Base-by-base conservation (phyloP, 2,113 vertebrate genomes). In the Montifringilla adamsi region DNA sequence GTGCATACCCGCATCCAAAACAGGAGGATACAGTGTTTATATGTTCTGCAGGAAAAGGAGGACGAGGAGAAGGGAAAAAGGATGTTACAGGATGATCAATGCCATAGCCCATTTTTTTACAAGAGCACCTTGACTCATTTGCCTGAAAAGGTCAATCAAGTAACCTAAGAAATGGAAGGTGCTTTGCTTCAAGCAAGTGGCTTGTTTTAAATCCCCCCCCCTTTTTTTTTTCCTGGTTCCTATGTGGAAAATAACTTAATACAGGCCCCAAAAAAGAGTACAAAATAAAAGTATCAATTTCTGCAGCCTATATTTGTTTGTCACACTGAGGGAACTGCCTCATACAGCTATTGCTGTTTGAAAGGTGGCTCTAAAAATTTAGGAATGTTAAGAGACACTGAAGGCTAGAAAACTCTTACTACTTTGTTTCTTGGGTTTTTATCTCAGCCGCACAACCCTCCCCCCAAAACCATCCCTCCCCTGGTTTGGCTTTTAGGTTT, bases 381-480 rank as follows among this genome's bases (percentile, higher is more conserved):
- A 66, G 33, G 58, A 31, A 14, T 18, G 15, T 72, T 68, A 62
- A 64, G 5, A 67, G 20, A 77, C 73, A 64, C 46, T 44, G 1
- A 5, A 79, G 23, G 2, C 15, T 86, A 31, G 19, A 69, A 85
- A 84, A 46, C 4, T 66, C 20, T n/a, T 46, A 17, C 12, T 70
- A 19, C 2, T 62, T 62, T 74, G 4, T 46, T 74, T 69, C 3
- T 55, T 66, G n/a, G 10, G 6, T 10, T 41, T 56, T 81, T 23
- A 27, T 12, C 17, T 30, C 4, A 3, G 7, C 6, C 12, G 15
- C 23, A 59, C 5, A 43, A 1, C 8, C 6, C 2, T 8, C 4
- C 9, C 4, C 9, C 16, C 4, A 30, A 15, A 68, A 10, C 30
- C 14, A 30, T 2, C 6, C 6, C 20, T 47, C 31, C 8, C 7